Evolutionary conservation across 2,888 invertebrate genomes (phyloP), one percentile per base, ranked within the genome.

Genomic region (Sarcophaga carnaria): DNA sequence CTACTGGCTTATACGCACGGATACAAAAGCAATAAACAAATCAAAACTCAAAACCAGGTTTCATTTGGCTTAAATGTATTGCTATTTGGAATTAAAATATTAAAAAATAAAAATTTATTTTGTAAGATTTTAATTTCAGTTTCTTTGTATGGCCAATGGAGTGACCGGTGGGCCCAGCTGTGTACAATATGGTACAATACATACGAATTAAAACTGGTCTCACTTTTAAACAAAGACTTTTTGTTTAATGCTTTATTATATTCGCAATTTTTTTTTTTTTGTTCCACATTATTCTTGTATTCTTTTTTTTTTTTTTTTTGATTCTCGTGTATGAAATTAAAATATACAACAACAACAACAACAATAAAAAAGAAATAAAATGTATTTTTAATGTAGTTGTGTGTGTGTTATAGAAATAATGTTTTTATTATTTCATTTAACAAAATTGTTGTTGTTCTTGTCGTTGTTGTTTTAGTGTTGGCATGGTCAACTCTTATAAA

Each of bases 171-270:
- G n/a, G 37, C 27, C 78, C 79, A 86, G 70, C 70, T 85, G 78
- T 37, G 45, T 45, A 62, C 62, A 78, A 83, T 67, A 37, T 6
- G 6, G 37, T 37, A 37, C 37, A 37, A 37, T 37, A 37, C 37
- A 10, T 37, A 37, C 37, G 37, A 2, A 37, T 8, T 37, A 25
- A 83, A 83, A 83, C 86, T 86, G 82, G 79, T 80, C 82, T 79
- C 59, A 79, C 71, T 82, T 81, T 76, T 80, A 72, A 80, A 86
- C 86, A 86, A 86, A 86, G 74, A 69, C 59, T 72, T 72, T 71
- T 71, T 5, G 8, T 54, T 54, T 62, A 5, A 14, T 67, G 25
- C 25, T 59, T 49, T 71, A 25, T 37, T 37, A 8, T 27, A n/a
- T 70, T 45, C 14, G 72, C 45, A 11, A 3, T 20, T 47, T 11